Conservation (phyloP, 2,888 invertebrate genomes). For the Chrysolina haemoptera region DNA sequence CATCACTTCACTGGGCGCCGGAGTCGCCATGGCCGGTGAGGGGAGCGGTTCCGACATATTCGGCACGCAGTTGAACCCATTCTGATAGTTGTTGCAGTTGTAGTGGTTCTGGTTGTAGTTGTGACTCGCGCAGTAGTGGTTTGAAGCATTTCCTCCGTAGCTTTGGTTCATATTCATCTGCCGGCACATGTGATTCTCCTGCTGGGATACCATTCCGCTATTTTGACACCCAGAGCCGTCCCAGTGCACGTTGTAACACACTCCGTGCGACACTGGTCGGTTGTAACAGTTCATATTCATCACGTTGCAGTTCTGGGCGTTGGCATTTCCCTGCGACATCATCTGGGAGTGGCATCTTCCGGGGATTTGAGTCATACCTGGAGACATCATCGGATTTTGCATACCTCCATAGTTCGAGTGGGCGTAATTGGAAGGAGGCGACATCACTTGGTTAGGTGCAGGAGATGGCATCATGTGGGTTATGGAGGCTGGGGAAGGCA, state of each 20-base stretch:
- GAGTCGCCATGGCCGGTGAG: constrained; percentile 66
- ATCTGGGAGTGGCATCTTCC: constrained; percentile 62
- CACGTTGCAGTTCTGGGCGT: constrained; percentile 25
- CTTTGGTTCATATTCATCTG: constrained; percentile 54
- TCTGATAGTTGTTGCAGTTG: constrained; percentile 53
- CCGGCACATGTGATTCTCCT: constrained; percentile 57
- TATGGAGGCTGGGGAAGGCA: constrained; percentile 54
- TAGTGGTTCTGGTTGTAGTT: constrained; percentile 59
- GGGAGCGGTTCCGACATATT: constrained; percentile 61
- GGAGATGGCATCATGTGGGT: constrained; percentile 57
- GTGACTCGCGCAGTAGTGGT: constrained; percentile 58
- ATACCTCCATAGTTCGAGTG: constrained; percentile 56
- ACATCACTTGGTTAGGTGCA: constrained; percentile 54
- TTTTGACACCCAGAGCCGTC: constrained; percentile 58
- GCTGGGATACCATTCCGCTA: constrained; percentile 35
- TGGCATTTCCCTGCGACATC: constrained; percentile 52
- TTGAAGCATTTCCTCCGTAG: constrained; percentile 49
- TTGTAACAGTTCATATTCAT: constrained; percentile 57
- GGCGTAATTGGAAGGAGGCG: constrained; percentile 50
- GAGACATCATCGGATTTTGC: constrained; percentile 56
- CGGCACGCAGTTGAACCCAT: constrained; percentile 57
- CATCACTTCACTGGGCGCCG: constrained; percentile 63
- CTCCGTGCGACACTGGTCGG: constrained; percentile 55
- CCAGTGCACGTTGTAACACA: constrained; percentile 59
- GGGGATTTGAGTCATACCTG: constrained; percentile 56